phyloP scores from a whole-genome alignment of 2,113 vertebrate genomes.

The Apodemus sylvaticus region DNA sequence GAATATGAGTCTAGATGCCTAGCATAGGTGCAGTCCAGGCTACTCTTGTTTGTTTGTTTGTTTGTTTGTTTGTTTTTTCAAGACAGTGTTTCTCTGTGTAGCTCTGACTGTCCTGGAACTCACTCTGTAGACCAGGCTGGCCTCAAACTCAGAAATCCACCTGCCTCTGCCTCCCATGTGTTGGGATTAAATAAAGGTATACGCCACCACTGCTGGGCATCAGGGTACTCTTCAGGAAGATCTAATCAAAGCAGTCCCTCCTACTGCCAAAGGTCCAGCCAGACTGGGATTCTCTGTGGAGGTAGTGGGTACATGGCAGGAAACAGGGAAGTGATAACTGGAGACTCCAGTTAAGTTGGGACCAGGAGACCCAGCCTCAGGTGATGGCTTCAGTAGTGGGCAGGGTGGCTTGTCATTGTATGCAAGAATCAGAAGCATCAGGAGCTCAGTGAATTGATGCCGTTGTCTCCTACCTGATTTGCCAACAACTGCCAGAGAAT shows the following conservation, averaged over 20 bases:
- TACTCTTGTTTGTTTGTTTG: not conserved
- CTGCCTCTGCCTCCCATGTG: no score
- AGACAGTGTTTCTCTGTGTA: no score
- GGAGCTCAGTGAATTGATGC: no score
- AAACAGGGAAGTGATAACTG: not conserved
- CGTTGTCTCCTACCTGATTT: no score
- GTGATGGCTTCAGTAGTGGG: not conserved
- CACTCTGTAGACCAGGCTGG: no score
- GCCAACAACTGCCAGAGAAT: not conserved
- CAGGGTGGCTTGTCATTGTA: not conserved
- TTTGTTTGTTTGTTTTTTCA: no score
- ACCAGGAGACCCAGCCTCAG: no score
- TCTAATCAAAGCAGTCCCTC: not conserved
- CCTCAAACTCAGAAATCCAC: no score
- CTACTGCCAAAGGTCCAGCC: not conserved
- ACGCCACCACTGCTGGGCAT: no score
- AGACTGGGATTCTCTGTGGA: no score
- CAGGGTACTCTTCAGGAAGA: not conserved
- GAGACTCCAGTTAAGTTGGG: not conserved
- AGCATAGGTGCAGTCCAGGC: not conserved
- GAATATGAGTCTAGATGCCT: not conserved
- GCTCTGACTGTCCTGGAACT: no score
- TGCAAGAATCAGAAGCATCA: not conserved
- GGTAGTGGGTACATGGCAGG: fast-evolving
- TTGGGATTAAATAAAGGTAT: no score